phyloP scores from a whole-genome alignment of 2,888 invertebrate genomes.

The Monoplex corrugatus region DNA sequence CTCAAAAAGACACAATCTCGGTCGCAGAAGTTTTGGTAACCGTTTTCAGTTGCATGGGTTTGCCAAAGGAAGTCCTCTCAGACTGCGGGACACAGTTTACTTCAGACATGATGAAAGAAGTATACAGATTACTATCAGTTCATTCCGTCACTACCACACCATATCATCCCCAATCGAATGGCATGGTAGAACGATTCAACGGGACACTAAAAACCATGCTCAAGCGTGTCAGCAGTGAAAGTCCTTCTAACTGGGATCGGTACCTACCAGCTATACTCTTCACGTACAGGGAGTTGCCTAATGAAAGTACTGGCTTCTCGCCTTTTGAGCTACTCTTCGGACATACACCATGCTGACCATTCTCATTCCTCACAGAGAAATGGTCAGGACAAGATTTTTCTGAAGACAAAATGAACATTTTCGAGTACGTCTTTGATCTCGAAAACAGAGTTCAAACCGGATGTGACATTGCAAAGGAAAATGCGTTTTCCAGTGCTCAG shows the following conservation, averaged over 20 bases:
- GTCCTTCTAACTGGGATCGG: slow-evolving; percentile 60
- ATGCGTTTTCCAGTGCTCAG: no score
- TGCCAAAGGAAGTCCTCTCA: slow-evolving; percentile 56
- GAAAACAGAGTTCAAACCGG: no score
- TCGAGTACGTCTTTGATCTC: no score
- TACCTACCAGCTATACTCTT: slow-evolving; percentile 56
- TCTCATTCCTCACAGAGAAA: no score
- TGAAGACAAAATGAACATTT: no score
- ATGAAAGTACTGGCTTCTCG: slow-evolving; percentile 50
- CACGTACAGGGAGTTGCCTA: slow-evolving; percentile 56
- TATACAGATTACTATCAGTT: slow-evolving; percentile 15
- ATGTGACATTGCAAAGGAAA: no score
- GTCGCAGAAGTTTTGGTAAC: no score
- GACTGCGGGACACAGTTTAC: slow-evolving; percentile 51
- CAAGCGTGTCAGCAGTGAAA: slow-evolving; percentile 53
- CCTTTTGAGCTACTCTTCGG: slow-evolving; percentile 57
- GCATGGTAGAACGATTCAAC: slow-evolving; percentile 28
- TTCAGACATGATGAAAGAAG: slow-evolving; percentile 41
- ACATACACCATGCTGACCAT: no score
- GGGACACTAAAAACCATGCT: slow-evolving; percentile 55
- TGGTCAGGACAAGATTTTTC: no score
- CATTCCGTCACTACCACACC: neutral
- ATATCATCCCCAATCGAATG: slow-evolving; percentile 28
- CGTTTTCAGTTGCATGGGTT: no score
- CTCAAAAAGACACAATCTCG: no score